Base-by-base conservation (phyloP, 1,140 invertebrate species). In the Drosophila pseudoobscura region DNA sequence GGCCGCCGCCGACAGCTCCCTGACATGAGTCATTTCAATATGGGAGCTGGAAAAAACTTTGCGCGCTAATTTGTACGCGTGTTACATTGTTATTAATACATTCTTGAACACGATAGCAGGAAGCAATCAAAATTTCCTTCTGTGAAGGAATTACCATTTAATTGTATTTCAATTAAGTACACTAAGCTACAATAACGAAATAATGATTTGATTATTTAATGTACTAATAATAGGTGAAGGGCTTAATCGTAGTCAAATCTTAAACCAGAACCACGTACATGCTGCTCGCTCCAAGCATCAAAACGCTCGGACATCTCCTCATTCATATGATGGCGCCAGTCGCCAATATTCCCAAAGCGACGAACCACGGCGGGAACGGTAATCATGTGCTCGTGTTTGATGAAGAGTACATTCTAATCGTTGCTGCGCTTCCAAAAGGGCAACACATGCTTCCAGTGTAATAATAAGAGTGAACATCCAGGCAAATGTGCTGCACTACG, bases 351-450 rank as follows among this genome's bases (percentile, higher is more conserved):
- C 0, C 96, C 95, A 13, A 96, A 95, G 79, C 93, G 94, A 15
- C 92, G 92, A 3, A 97, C 94, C 0, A 93, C 93, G 1, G 90
- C 92, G 1, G 92, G 92, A 60, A 96, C 94, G 82, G 93, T 90
- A 82, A 96, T 96, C 95, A 97, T 95, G 52, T 97, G 96, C 92
- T 98, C 97, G 80, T 96, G 98, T 71, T 94, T 97, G 24, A 97
- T 90, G 73, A 98, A 96, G 20, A 69, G 15, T 15, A 15, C 15
- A 15, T 15, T 15, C 15, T 15, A 15, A 15, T 15, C 15, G 15
- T 15, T 15, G 15, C 15, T 15, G 15, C 15, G 15, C 15, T 15
- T 15, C 15, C 15, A 15, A 15, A 15, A 15, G 15, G 15, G 15
- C 15, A 15, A 15, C 15, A 15, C 15, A 15, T 15, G 15, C 15